phyloP scores from a whole-genome alignment of 2,797 vertebrate species.

The Arnoldichthys spilopterus region DNA sequence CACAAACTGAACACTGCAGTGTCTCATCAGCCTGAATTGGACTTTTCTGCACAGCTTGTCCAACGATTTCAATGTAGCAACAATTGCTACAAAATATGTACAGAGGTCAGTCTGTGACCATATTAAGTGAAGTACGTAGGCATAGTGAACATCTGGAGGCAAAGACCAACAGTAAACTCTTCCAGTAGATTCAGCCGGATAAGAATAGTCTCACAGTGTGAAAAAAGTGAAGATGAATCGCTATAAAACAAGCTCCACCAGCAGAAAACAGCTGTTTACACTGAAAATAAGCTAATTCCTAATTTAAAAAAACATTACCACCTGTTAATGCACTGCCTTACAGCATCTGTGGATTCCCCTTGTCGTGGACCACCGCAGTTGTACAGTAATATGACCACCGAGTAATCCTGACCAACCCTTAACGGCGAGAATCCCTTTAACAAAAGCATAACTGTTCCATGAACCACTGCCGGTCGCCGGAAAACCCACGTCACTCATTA shows the following conservation, averaged over 20 bases:
- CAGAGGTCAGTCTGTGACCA: too few relatives aligned
- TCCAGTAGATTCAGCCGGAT: too few relatives aligned
- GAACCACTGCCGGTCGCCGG: conserved; percentile 19
- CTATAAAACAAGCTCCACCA: background rate
- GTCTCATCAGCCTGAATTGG: too few relatives aligned
- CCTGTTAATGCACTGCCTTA: background rate
- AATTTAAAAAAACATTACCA: background rate
- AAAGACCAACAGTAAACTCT: too few relatives aligned
- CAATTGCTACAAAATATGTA: too few relatives aligned
- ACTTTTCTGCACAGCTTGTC: too few relatives aligned
- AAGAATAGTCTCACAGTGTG: background rate
- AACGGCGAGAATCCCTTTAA: conserved; percentile 13
- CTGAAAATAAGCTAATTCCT: background rate
- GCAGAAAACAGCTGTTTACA: conserved; percentile 2
- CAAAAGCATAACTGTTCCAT: conserved; percentile 26
- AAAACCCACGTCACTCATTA: conserved; percentile 6
- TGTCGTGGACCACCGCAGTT: background rate
- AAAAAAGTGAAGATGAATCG: background rate
- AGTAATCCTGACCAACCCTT: conserved; percentile 30
- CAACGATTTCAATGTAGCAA: too few relatives aligned
- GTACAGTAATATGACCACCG: background rate
- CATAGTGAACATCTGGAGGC: too few relatives aligned
- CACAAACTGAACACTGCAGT: too few relatives aligned
- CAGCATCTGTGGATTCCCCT: background rate
- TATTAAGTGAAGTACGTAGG: too few relatives aligned